Evolutionary conservation across 2,888 invertebrate species (phyloP).

Genomic region (Stramonita haemastoma): DNA sequence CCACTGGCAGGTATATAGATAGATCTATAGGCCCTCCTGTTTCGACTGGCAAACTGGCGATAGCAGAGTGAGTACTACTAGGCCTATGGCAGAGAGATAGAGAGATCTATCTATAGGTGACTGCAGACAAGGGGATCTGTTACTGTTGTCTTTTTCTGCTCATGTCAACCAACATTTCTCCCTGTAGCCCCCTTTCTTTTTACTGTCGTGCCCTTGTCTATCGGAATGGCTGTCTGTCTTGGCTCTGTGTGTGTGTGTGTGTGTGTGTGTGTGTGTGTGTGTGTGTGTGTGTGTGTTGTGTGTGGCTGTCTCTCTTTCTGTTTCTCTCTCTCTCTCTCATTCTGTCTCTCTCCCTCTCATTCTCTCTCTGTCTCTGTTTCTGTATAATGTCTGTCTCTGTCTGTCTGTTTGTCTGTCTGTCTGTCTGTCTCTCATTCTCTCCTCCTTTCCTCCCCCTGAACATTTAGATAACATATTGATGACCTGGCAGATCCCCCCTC

Average conservation of each 20-base stretch:
- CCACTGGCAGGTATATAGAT: too few relatives aligned
- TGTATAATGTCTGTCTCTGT: not conserved
- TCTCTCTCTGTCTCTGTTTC: not conserved
- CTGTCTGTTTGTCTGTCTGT: constrained; percentile 33
- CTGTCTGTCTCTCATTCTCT: constrained; percentile 40
- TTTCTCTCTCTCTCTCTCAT: not conserved
- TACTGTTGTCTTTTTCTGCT: too few relatives aligned
- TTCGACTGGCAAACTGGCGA: too few relatives aligned
- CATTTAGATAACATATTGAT: not conserved
- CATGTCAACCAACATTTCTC: too few relatives aligned
- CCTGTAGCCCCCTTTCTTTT: too few relatives aligned
- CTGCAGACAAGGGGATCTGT: too few relatives aligned
- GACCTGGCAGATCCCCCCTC: too few relatives aligned
- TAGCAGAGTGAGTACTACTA: too few relatives aligned
- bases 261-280: not conserved
- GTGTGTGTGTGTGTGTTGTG: constrained; percentile 1
- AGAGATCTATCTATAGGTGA: too few relatives aligned
- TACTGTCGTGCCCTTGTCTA: too few relatives aligned
- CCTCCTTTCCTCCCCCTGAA: not conserved
- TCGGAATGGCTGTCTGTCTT: not conserved
- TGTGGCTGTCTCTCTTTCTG: not conserved
- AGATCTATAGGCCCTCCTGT: too few relatives aligned
- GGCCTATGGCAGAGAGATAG: too few relatives aligned
- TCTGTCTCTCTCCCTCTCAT: not conserved
- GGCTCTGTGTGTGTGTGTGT: not conserved